Evolutionary conservation across 1,140 invertebrate genomes (phyloP).

Genomic region (Papilio glaucus): DNA sequence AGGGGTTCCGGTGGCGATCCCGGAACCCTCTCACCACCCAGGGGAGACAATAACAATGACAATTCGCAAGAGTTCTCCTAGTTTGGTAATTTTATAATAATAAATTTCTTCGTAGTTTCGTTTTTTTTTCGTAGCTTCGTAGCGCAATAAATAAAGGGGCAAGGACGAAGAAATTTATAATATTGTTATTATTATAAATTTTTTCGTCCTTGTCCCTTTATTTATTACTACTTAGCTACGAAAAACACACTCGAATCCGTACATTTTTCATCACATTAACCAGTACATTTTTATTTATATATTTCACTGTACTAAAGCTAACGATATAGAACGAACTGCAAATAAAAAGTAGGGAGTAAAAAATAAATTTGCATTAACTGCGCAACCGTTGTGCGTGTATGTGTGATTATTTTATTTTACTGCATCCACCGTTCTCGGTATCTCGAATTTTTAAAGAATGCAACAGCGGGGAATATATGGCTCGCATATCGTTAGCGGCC

Average conservation of each 20-base stretch:
- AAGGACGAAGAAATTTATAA: neutral
- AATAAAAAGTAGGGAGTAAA: neutral
- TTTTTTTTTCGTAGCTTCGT: neutral
- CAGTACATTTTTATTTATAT: neutral
- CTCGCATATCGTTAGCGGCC: neutral
- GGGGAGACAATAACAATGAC: too few relatives aligned
- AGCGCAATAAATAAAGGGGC: neutral
- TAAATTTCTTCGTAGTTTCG: too few relatives aligned
- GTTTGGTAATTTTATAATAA: too few relatives aligned
- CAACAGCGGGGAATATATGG: conserved; percentile 7
- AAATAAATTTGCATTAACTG: conserved; percentile 31
- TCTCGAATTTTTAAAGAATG: conserved; percentile 10
- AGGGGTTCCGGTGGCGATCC: too few relatives aligned
- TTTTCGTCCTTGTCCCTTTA: neutral
- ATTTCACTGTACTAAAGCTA: neutral
- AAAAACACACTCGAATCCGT: neutral
- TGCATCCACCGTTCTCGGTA: neutral
- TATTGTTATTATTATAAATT: too few relatives aligned
- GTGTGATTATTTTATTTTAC: conserved; percentile 20
- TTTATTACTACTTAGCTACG: neutral
- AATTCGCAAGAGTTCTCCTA: too few relatives aligned
- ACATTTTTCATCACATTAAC: conserved; percentile 3
- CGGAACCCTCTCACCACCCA: too few relatives aligned
- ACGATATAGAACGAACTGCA: conserved; percentile 11
- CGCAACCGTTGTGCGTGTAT: conserved; percentile 12